These are phyloP conservation scores for Alfaro cultratus DNA, from an alignment of 2,797 vertebrate genomes.

Conservation along the genomic window DNA sequence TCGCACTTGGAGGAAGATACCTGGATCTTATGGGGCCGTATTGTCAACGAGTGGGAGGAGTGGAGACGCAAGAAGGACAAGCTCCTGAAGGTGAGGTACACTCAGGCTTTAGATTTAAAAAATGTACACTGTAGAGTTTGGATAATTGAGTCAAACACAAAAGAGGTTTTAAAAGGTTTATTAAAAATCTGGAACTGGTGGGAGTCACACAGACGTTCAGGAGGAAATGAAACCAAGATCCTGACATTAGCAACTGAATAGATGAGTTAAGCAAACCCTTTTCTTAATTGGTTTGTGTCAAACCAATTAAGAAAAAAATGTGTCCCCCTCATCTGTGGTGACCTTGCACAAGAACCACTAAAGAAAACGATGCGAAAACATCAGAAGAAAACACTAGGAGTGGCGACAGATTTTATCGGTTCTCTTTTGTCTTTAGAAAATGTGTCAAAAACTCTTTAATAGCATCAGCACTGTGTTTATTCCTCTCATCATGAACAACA, in stretches of 20 bases:
- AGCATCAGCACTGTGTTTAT: too few species aligned
- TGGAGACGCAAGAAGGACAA: conserved; percentile 96
- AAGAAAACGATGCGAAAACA: too few species aligned
- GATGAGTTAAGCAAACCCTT: background rate
- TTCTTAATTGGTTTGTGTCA: too few species aligned
- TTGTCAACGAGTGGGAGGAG: conserved; percentile 99
- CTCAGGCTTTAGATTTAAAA: background rate
- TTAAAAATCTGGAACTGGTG: background rate
- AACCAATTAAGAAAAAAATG: too few species aligned
- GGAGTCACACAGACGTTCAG: background rate
- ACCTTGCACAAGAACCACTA: too few species aligned
- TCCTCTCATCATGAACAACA: too few species aligned
- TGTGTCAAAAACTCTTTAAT: too few species aligned
- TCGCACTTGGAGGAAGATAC: conserved; percentile 98
- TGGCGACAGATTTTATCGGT: too few species aligned
- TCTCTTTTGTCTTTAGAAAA: too few species aligned
- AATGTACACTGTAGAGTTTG: background rate
- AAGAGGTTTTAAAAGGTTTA: background rate
- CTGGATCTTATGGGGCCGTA: conserved; percentile 98
- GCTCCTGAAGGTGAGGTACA: conserved; percentile 89
- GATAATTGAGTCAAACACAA: background rate
- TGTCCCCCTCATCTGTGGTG: too few species aligned
- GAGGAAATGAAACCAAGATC: background rate
- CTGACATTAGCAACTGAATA: background rate
- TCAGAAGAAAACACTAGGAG: too few species aligned